These are phyloP conservation scores for Neoseiulus cucumeris DNA, from an alignment of 1,140 invertebrate genomes.

Conservation along the genomic window DNA sequence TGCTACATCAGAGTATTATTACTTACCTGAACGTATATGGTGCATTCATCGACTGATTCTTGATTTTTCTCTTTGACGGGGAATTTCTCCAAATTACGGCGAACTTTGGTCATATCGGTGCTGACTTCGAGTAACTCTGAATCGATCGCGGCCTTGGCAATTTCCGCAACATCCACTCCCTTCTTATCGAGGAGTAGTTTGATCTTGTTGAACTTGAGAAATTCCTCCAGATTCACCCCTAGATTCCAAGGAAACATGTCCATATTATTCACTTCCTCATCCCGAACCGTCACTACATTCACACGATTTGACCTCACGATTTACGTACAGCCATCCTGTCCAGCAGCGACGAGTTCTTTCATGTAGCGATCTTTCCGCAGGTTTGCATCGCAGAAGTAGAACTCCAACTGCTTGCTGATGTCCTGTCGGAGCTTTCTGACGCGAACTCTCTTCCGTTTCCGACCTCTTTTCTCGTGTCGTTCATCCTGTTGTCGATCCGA, in stretches of 20 bases:
- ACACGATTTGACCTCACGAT: no score
- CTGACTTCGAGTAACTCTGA: background rate
- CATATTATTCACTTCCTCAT: background rate
- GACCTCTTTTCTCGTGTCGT: background rate
- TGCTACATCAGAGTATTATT: no score
- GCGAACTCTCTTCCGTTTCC: background rate
- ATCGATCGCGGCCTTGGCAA: background rate
- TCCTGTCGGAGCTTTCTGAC: background rate
- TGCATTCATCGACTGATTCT: background rate
- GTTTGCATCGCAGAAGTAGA: background rate
- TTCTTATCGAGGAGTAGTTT: background rate
- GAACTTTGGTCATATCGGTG: background rate
- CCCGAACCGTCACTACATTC: no score
- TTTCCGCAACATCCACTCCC: background rate
- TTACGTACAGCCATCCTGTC: background rate
- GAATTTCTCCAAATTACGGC: background rate
- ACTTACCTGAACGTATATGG: background rate
- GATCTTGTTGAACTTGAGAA: conserved; percentile 5
- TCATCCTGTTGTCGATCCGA: no score
- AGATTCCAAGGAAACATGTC: background rate
- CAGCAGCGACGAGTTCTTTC: background rate
- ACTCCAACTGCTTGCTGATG: background rate
- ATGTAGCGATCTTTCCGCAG: background rate
- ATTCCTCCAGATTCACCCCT: background rate
- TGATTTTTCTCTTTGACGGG: background rate